phyloP scores from a whole-genome alignment of 2,797 vertebrate genomes.

The Megalops cyprinoides region DNA sequence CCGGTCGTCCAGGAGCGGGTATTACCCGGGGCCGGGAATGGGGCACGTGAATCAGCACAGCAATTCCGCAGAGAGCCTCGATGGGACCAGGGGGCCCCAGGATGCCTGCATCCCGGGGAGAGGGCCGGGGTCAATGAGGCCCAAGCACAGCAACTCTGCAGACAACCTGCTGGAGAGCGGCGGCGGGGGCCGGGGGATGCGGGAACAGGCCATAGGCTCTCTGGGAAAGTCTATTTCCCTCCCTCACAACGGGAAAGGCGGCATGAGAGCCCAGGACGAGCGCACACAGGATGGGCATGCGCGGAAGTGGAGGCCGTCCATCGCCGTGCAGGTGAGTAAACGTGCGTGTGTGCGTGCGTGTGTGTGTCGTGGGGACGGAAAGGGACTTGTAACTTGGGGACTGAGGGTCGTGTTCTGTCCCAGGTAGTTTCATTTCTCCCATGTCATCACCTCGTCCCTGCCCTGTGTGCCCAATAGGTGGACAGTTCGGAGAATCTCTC shows the following conservation, averaged over 20 bases:
- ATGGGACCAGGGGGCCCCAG: neutral
- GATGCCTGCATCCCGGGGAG: neutral
- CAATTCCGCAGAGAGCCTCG: constrained; percentile 18
- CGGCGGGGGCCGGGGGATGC: neutral
- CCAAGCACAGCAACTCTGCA: neutral
- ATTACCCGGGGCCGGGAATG: neutral
- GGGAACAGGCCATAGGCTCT: neutral
- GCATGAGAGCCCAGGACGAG: neutral
- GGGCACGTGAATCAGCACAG: constrained; percentile 9
- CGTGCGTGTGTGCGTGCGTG: neutral
- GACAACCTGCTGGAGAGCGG: constrained; percentile 7
- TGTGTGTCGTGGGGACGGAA: neutral
- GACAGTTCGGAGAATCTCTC: neutral
- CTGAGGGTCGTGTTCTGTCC: too few species aligned
- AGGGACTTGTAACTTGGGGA: too few species aligned
- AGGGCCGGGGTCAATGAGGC: neutral
- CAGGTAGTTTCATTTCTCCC: too few species aligned
- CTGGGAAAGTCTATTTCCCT: constrained; percentile 20
- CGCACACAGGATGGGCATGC: neutral
- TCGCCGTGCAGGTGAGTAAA: constrained; percentile 14
- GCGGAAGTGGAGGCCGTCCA: constrained; percentile 19
- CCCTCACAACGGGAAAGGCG: neutral
- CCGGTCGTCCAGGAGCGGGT: neutral
- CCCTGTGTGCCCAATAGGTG: constrained; percentile 10
- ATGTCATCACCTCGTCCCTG: too few species aligned